A percentile compares a stretch with the other conserved stretches of the same genome.
These are phyloP conservation scores for Toxonevra muliebris DNA, from an alignment of 2,888 invertebrate species.

Conservation along the genomic window DNA sequence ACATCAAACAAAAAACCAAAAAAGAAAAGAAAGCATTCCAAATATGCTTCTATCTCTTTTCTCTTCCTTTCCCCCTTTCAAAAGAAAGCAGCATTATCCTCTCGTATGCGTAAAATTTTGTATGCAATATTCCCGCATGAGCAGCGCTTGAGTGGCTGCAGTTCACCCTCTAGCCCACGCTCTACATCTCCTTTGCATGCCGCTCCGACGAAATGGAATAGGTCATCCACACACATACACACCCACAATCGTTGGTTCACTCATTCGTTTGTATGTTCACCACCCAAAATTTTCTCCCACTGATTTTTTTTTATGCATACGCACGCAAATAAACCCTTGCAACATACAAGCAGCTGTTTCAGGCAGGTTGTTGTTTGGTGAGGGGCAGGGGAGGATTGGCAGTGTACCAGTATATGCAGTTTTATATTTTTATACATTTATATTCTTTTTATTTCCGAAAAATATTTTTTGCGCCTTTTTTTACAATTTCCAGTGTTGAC, in stretches of 20 bases:
- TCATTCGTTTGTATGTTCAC: background rate
- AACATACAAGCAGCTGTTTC: background rate
- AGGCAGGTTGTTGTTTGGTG: no score
- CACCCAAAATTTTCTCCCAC: background rate
- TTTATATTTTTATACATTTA: conserved; percentile 5
- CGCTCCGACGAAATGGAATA: background rate
- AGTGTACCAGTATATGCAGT: background rate
- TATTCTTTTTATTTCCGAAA: conserved; percentile 18
- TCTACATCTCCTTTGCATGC: background rate
- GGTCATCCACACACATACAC: conserved; percentile 1
- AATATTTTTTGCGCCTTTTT: conserved; percentile 10
- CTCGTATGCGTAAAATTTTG: conserved; percentile 14
- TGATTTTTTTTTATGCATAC: conserved; percentile 14
- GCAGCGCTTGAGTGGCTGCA: background rate
- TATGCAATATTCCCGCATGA: conserved; percentile 9
- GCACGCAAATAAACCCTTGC: conserved; percentile 33
- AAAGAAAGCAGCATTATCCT: background rate
- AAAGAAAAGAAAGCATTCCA: no score
- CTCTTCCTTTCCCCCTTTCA: no score
- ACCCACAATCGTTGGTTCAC: background rate
- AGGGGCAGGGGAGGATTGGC: background rate
- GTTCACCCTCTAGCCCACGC: background rate
- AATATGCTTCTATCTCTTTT: no score
- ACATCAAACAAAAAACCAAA: no score
- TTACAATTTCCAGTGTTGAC: conserved; percentile 26